Percentiles rank a stretch among this genome's conserved stretches.
Evolutionary conservation across 2,797 vertebrate species (phyloP).

Genomic region (Galaxias olidus): DNA sequence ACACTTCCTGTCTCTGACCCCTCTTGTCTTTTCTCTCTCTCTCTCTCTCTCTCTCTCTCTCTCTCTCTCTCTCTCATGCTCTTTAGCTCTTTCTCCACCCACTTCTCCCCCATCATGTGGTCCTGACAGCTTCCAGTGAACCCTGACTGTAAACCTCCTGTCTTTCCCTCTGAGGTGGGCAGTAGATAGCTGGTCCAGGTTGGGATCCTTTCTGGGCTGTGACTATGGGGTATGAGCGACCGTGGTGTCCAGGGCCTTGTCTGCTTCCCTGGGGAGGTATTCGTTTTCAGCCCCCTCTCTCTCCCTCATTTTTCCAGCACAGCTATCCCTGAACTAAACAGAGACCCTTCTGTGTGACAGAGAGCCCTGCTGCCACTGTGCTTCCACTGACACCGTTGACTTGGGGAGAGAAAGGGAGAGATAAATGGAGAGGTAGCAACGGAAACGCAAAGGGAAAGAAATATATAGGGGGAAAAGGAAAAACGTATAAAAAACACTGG

Average conservation of each 20-base stretch:
- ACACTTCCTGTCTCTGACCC: conserved; percentile 44
- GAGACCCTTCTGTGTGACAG: conserved; percentile 58
- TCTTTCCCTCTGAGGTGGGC: not conserved
- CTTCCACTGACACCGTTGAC: conserved; percentile 8
- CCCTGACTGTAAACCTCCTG: no score
- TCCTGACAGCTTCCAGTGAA: no score
- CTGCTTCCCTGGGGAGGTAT: conserved; percentile 44
- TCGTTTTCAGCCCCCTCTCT: conserved; percentile 34
- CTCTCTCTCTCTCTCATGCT: not conserved
- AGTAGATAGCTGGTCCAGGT: not conserved
- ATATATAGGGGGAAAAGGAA: not conserved
- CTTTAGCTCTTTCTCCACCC: no score
- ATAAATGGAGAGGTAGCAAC: conserved; percentile 7
- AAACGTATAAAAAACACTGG: not conserved
- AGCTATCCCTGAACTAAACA: conserved; percentile 42
- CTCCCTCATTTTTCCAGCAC: conserved; percentile 5
- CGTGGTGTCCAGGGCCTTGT: conserved; percentile 16
- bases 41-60: not conserved
- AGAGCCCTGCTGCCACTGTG: conserved; percentile 28
- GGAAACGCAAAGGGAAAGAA: not conserved
- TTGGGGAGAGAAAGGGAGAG: not conserved
- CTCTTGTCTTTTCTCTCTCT: not conserved
- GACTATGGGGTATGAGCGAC: conserved; percentile 15
- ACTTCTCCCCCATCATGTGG: not conserved
- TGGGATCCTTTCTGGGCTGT: conserved; percentile 24